A percentile compares a stretch with the other conserved stretches of the same genome.
These are phyloP conservation scores for Calycopis cecrops DNA, from an alignment of 1,140 invertebrate genomes.

Conservation along the genomic window DNA sequence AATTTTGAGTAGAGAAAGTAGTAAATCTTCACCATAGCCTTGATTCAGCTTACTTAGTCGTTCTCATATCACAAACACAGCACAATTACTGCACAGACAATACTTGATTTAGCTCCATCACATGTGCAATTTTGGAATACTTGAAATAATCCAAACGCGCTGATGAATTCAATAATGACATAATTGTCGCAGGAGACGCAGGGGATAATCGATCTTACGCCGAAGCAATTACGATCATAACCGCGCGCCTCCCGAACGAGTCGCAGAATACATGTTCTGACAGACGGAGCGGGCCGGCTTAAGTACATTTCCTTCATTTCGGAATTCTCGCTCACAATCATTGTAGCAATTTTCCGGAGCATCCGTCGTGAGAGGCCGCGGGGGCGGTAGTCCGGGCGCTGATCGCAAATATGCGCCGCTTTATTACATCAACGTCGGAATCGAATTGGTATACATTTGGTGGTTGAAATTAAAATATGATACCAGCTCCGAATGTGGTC, in stretches of 20 bases:
- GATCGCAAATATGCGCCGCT: background rate
- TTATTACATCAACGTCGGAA: too few relatives aligned
- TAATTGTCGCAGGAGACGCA: background rate
- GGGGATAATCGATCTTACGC: slow-evolving; percentile 22
- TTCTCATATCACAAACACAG: too few relatives aligned
- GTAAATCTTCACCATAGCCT: too few relatives aligned
- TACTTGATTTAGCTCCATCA: slow-evolving; percentile 2
- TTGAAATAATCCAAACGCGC: background rate
- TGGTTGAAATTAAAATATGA: too few relatives aligned
- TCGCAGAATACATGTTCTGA: slow-evolving; percentile 20
- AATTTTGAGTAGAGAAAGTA: too few relatives aligned
- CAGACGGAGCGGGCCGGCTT: slow-evolving; percentile 38
- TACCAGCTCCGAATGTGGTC: too few relatives aligned
- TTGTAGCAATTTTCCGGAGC: slow-evolving; percentile 72
- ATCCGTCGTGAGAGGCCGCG: slow-evolving; percentile 64
- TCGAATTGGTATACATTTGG: too few relatives aligned
- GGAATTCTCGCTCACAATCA: slow-evolving; percentile 67
- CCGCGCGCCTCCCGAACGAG: slow-evolving; percentile 2
- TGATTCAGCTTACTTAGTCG: too few relatives aligned
- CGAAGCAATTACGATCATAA: slow-evolving; percentile 29
- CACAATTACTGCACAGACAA: slow-evolving; percentile 1
- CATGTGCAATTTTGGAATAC: slow-evolving; percentile 4
- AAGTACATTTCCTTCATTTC: slow-evolving; percentile 72
- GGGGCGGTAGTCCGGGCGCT: slow-evolving; percentile 38
- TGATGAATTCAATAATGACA: background rate